Conservation (phyloP, 2,888 invertebrate species). For the Synergus umbraculus region DNA sequence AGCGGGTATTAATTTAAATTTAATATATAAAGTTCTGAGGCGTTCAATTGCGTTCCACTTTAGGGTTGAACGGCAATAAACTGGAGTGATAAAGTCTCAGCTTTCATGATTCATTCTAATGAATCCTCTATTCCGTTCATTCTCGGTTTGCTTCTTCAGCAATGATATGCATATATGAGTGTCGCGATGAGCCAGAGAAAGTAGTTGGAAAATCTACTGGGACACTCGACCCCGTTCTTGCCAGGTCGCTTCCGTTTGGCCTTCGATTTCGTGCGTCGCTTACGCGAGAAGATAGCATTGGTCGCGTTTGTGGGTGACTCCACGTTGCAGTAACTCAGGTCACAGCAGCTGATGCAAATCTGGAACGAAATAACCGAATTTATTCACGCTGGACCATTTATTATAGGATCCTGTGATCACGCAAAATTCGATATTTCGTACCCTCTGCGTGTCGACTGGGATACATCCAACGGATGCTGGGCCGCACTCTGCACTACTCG, state of each 20-base stretch:
- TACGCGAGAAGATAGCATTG: conserved; percentile 78
- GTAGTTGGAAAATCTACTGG: conserved; percentile 49
- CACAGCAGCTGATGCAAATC: conserved; percentile 83
- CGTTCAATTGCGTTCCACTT: conserved; percentile 29
- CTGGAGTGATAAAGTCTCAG: conserved; percentile 8
- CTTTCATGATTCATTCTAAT: conserved; percentile 1
- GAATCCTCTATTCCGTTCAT: conserved; percentile 6
- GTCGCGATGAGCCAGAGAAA: conserved; percentile 51
- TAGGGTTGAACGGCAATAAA: conserved; percentile 25
- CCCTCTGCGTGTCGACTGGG: conserved; percentile 81
- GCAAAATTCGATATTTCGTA: conserved; percentile 74
- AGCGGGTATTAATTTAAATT: neutral
- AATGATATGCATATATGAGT: conserved; percentile 57
- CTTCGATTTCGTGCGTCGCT: conserved; percentile 63
- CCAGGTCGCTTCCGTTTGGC: conserved; percentile 52
- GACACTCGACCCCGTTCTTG: conserved; percentile 54
- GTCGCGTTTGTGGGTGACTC: conserved; percentile 81
- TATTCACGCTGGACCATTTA: conserved; percentile 56
- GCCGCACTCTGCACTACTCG: conserved; percentile 81
- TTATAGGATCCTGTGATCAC: conserved; percentile 24
- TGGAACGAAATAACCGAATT: conserved; percentile 76
- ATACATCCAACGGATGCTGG: conserved; percentile 81
- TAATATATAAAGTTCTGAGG: conserved; percentile 23
- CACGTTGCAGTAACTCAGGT: conserved; percentile 82
- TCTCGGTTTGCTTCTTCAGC: conserved; percentile 47